Evolutionary conservation across 92 coral and sea anemone genomes (phyloP).

Genomic region (Zoanthus sansibaricus): DNA sequence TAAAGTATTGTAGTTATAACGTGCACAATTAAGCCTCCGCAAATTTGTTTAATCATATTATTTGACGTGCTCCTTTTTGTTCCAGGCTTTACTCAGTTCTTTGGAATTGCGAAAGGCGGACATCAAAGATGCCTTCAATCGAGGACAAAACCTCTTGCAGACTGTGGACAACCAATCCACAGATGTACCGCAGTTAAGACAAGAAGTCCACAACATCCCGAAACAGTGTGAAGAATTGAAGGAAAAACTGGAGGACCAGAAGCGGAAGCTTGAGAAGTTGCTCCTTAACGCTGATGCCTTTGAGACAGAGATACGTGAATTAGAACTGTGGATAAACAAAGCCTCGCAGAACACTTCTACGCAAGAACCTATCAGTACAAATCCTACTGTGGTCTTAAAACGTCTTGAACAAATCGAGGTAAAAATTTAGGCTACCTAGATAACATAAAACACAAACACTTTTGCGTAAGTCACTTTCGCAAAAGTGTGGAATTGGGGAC

Average conservation of each 20-base stretch:
- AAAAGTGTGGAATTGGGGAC: no score
- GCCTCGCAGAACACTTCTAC: conserved; percentile 74
- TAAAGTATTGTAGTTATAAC: no score
- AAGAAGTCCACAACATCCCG: conserved; percentile 78
- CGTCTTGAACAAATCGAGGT: conserved; percentile 95
- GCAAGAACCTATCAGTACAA: conserved; percentile 85
- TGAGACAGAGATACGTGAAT: conserved; percentile 71
- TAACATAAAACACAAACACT: not conserved
- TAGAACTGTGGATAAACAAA: conserved; percentile 85
- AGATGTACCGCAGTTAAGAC: conserved; percentile 75
- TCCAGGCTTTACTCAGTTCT: conserved; percentile 73
- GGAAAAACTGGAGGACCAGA: conserved; percentile 74
- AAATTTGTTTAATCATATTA: not conserved
- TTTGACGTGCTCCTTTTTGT: not conserved
- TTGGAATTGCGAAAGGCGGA: conserved; percentile 76
- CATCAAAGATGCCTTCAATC: conserved; percentile 75
- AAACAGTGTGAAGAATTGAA: conserved; percentile 71
- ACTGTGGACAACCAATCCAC: conserved; percentile 79
- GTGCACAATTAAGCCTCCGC: not conserved
- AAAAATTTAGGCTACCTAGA: not conserved
- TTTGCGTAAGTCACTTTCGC: no score
- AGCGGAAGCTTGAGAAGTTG: conserved; percentile 69
- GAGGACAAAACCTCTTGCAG: conserved; percentile 81
- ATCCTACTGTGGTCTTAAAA: conserved; percentile 79
- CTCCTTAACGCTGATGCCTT: conserved; percentile 59